Percentiles rank a stretch among this genome's conserved stretches.
phyloP scores from a whole-genome alignment of 2,113 vertebrate genomes.

The Datnioides undecimradiatus region DNA sequence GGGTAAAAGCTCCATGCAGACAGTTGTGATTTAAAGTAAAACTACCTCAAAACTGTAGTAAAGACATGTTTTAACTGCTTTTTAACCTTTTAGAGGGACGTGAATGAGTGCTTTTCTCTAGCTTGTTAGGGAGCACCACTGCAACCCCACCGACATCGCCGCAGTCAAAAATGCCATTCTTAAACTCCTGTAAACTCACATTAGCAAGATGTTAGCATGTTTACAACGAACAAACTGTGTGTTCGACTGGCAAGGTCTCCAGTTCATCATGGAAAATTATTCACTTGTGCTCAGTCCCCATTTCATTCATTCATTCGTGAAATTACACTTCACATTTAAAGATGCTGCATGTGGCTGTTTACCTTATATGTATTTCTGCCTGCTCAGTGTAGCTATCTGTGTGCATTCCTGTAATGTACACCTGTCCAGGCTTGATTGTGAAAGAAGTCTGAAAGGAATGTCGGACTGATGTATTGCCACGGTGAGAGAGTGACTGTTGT shows the following conservation, averaged over 20 bases:
- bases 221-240: neutral
- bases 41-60: too few relatives aligned
- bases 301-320: too few relatives aligned
- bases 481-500: neutral
- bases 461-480: neutral
- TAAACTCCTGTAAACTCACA: neutral
- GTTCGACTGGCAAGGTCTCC: neutral
- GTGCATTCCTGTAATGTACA: neutral
- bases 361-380: neutral
- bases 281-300: neutral
- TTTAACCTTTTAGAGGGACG: too few relatives aligned
- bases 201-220: neutral
- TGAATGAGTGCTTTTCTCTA: too few relatives aligned
- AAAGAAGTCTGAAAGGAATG: neutral
- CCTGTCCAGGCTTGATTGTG: neutral
- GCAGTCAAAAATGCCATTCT: too few relatives aligned
- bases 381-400: neutral
- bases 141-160: too few relatives aligned
- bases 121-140: too few relatives aligned
- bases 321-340: neutral
- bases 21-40: too few relatives aligned
- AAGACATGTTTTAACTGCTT: too few relatives aligned
- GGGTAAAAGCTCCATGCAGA: too few relatives aligned
- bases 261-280: neutral
- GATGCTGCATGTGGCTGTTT: neutral